These are phyloP conservation scores for Piprites chloris DNA, from an alignment of 2,113 vertebrate species.

Conservation along the genomic window DNA sequence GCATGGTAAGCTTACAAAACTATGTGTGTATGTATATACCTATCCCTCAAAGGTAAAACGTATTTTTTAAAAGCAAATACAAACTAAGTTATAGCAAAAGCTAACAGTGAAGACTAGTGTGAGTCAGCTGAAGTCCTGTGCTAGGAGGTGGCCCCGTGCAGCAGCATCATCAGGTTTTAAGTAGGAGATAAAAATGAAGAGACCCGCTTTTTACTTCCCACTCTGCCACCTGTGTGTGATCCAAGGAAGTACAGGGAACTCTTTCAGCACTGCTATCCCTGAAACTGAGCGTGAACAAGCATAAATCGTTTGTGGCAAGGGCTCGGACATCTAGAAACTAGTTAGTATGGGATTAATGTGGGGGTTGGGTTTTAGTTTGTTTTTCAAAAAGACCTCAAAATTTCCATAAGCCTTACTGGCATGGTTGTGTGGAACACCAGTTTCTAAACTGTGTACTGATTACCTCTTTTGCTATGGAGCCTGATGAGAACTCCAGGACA, in stretches of 20 bases:
- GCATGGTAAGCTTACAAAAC: not conserved
- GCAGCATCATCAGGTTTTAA: not conserved
- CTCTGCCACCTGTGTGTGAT: conserved; percentile 4
- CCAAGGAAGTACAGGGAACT: not conserved
- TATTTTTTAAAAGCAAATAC: not conserved
- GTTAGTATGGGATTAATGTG: not conserved
- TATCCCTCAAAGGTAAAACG: not conserved
- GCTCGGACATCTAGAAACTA: not conserved
- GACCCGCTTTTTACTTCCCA: not conserved
- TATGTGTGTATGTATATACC: not conserved
- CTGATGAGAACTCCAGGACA: not conserved
- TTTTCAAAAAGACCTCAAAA: not conserved
- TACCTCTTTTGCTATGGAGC: not conserved
- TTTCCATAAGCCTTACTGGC: not conserved
- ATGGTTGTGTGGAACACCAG: not conserved
- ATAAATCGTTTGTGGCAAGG: not conserved
- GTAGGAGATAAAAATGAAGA: not conserved
- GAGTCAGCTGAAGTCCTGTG: not conserved
- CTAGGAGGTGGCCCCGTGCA: not conserved
- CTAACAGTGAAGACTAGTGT: not conserved
- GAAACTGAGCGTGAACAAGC: not conserved
- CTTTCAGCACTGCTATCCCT: not conserved
- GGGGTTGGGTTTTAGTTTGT: not conserved
- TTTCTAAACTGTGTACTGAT: not conserved
- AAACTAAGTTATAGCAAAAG: not conserved